Evolutionary conservation across 2,113 vertebrate species (phyloP).

Genomic region (Lanius collurio): DNA sequence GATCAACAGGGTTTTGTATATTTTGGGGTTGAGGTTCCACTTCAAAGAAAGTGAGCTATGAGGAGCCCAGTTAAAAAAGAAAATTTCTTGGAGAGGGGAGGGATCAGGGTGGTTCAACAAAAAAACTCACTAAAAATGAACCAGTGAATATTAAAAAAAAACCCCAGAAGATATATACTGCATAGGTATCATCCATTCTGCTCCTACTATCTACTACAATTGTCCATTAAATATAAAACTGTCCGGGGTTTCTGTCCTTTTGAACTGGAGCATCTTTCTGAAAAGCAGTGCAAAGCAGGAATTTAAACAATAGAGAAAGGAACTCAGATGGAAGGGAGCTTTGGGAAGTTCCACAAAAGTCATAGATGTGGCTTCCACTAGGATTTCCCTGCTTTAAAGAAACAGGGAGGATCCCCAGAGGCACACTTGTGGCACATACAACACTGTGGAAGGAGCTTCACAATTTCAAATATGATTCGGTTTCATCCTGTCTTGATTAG

Average conservation of each 20-base stretch:
- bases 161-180: background rate
- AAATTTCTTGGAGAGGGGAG: background rate
- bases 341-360: background rate
- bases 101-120: background rate
- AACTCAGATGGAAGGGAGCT: background rate
- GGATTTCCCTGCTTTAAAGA: background rate
- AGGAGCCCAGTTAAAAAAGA: background rate
- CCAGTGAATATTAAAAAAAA: background rate
- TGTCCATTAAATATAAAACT: background rate
- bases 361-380: background rate
- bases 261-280: background rate
- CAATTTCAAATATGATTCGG: background rate
- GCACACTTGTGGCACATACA: background rate
- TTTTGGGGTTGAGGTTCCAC: background rate
- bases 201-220: background rate
- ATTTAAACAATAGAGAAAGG: background rate
- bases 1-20: background rate
- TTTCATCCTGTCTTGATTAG: constrained; percentile 15
- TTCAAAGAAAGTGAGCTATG: background rate
- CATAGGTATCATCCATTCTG: background rate
- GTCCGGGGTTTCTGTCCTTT: background rate
- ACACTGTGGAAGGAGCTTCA: background rate
- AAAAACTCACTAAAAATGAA: background rate
- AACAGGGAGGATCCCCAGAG: background rate
- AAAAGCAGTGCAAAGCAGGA: background rate